These are phyloP conservation scores for Anneissia japonica DNA, from an alignment of 35 echinoderm and acorn worm genomes.

Conservation along the genomic window DNA sequence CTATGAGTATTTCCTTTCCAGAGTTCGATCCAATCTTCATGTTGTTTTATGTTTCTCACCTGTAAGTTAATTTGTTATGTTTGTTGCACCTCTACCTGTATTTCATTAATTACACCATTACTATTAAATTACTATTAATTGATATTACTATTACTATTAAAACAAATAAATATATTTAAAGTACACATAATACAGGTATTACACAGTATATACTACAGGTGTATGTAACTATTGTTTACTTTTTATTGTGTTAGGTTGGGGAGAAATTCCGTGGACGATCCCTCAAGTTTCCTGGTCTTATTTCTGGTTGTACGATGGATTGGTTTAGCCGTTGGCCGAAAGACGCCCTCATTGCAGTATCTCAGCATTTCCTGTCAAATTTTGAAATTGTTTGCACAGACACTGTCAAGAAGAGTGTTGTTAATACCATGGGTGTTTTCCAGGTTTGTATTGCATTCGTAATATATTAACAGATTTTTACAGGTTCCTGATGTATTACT, in stretches of 20 bases:
- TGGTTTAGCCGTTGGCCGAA: conserved; percentile 99
- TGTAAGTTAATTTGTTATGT: conserved; percentile 37
- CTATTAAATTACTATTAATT: not conserved
- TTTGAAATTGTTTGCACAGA: conserved; percentile 88
- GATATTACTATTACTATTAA: not conserved
- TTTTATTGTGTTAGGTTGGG: conserved; percentile 54
- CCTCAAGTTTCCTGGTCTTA: conserved; percentile 93
- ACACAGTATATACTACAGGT: not conserved
- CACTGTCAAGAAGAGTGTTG: conserved; percentile 80
- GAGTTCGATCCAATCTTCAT: conserved; percentile 75
- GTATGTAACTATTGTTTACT: not conserved
- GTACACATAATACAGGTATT: not conserved
- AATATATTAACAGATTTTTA: too few species aligned
- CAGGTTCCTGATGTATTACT: too few species aligned
- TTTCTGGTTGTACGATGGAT: conserved; percentile 97
- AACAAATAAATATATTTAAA: not conserved
- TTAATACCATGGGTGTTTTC: conserved; percentile 86
- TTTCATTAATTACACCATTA: not conserved
- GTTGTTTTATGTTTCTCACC: conserved; percentile 94
- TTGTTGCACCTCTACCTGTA: not conserved
- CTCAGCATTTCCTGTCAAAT: conserved; percentile 76
- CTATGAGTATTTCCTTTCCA: conserved; percentile 89
- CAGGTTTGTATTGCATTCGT: conserved; percentile 77
- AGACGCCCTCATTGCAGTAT: conserved; percentile 90
- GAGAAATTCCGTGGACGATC: conserved; percentile 98